A percentile compares a stretch with the other conserved stretches of the same genome.
Evolutionary conservation across 2,113 vertebrate genomes (phyloP).

Genomic region (Phalacrocorax carbo): DNA sequence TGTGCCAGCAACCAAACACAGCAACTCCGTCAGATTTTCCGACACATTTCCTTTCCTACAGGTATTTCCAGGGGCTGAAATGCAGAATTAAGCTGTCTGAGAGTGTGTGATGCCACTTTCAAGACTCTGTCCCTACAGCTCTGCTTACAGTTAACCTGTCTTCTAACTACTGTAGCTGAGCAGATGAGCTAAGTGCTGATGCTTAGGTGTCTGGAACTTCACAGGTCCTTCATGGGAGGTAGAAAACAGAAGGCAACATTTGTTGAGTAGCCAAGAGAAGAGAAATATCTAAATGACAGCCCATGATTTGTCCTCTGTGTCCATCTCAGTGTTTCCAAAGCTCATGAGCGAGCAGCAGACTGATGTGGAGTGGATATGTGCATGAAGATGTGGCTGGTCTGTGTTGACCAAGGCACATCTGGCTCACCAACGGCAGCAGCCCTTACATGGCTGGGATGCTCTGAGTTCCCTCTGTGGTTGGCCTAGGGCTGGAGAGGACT

Average conservation of each 20-base stretch:
- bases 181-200: not conserved
- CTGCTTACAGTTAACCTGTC: not conserved
- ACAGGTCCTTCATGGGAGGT: not conserved
- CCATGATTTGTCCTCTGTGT: not conserved
- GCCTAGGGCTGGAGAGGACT: not conserved
- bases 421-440: not conserved
- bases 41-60: not conserved
- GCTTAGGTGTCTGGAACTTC: not conserved
- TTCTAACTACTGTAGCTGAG: not conserved
- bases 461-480: not conserved
- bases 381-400: not conserved
- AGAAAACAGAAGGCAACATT: not conserved
- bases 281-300: not conserved
- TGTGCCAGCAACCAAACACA: not conserved
- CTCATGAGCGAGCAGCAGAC: not conserved
- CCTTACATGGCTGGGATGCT: not conserved
- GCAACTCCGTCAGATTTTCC: not conserved
- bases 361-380: accelerated
- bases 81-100: not conserved
- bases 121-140: not conserved
- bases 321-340: not conserved
- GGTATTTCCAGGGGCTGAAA: constrained; percentile 19
- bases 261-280: not conserved
- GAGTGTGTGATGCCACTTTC: not conserved
- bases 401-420: accelerated